A percentile compares a stretch with the other conserved stretches of the same genome.
Evolutionary conservation across 2,888 invertebrate species (phyloP).

Genomic region (Troides aeacus): DNA sequence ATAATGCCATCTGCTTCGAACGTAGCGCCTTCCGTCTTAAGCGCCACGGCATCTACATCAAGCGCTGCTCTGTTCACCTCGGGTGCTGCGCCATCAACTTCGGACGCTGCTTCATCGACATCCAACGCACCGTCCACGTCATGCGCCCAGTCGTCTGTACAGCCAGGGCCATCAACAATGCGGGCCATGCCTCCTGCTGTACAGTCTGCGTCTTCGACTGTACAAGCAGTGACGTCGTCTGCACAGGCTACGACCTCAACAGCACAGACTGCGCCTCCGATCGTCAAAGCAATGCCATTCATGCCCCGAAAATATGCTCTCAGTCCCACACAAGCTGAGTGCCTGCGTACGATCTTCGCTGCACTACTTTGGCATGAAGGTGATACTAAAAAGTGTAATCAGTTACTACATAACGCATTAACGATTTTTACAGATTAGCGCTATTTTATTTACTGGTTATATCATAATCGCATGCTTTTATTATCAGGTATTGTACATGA

Average conservation of each 20-base stretch:
- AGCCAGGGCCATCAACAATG: background rate
- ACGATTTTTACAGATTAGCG: too few species aligned
- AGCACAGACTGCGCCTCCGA: background rate
- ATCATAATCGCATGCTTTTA: background rate
- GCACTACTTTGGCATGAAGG: slow-evolving; percentile 98
- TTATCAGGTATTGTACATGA: slow-evolving; percentile 92
- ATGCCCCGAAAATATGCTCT: slow-evolving; percentile 89
- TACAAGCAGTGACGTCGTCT: background rate
- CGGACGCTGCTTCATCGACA: background rate
- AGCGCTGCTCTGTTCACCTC: too few species aligned
- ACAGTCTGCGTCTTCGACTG: background rate
- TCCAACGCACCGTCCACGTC: background rate
- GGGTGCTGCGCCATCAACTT: too few species aligned
- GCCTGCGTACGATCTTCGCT: slow-evolving; percentile 96
- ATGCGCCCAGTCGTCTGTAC: background rate
- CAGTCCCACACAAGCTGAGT: slow-evolving; percentile 95
- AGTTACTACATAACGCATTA: background rate
- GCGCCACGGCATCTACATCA: too few species aligned
- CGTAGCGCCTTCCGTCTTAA: background rate
- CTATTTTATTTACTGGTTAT: background rate
- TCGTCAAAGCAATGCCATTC: slow-evolving; percentile 50
- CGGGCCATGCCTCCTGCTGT: background rate
- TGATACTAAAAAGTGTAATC: slow-evolving; percentile 37
- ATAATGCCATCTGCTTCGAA: background rate
- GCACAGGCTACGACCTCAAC: background rate